These are phyloP conservation scores for Maniola jurtina DNA, from an alignment of 1,140 invertebrate species.

Conservation along the genomic window DNA sequence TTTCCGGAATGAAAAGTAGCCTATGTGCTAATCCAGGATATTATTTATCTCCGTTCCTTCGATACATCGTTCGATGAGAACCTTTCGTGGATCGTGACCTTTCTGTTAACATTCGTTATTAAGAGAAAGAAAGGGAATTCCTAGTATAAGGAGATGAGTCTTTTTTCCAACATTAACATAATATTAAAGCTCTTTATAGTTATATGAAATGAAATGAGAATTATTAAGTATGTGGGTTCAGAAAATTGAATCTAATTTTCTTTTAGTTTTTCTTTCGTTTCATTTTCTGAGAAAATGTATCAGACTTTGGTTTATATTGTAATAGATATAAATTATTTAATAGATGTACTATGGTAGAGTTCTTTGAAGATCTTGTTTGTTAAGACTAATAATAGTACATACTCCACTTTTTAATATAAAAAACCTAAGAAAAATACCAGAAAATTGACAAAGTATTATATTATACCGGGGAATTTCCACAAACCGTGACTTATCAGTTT, in stretches of 20 bases:
- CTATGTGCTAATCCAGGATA: too few relatives aligned
- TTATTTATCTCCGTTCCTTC: too few relatives aligned
- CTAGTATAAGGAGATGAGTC: neutral
- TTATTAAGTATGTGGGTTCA: neutral
- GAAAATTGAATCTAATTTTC: neutral
- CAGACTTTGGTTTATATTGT: too few relatives aligned
- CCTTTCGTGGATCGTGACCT: neutral
- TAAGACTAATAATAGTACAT: too few relatives aligned
- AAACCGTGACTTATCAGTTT: conserved; percentile 3
- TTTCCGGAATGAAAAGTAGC: too few relatives aligned
- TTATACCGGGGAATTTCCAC: neutral
- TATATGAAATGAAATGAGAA: neutral
- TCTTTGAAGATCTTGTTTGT: too few relatives aligned
- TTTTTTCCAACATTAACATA: neutral
- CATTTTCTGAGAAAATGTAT: too few relatives aligned
- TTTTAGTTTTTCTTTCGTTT: neutral
- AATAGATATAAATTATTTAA: too few relatives aligned
- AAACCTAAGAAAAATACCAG: too few relatives aligned
- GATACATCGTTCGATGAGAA: too few relatives aligned
- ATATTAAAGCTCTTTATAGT: neutral
- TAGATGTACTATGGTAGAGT: too few relatives aligned
- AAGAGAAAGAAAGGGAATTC: neutral
- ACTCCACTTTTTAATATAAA: too few relatives aligned
- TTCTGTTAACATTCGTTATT: conserved; percentile 1
- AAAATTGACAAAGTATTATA: neutral